A percentile compares a stretch with the other conserved stretches of the same genome.
phyloP scores from a whole-genome alignment of 2,888 invertebrate genomes.

The Drosophila monieri region DNA sequence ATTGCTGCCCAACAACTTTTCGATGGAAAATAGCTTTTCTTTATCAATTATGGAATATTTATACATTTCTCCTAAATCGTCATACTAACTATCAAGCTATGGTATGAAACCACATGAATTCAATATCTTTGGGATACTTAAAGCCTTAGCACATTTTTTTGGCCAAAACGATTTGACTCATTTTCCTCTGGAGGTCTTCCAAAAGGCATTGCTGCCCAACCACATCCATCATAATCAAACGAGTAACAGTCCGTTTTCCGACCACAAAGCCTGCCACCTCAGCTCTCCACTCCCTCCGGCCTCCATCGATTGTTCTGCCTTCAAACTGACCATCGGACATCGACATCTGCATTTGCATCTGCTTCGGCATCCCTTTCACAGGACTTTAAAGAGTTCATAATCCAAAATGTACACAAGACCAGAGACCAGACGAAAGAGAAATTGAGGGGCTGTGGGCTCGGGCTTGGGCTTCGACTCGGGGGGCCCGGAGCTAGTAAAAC shows the following conservation, averaged over 20 bases:
- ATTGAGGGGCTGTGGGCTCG: constrained; percentile 8
- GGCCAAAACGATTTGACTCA: constrained; percentile 11
- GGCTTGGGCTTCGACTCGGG: background rate
- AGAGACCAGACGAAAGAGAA: constrained; percentile 45
- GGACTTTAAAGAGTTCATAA: constrained; percentile 66
- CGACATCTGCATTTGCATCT: constrained; percentile 26
- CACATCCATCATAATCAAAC: constrained; percentile 51
- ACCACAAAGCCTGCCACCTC: constrained; percentile 34
- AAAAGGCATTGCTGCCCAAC: constrained; percentile 10
- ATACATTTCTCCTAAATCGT: background rate
- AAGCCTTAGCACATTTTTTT: constrained; percentile 12
- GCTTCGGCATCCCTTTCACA: constrained; percentile 15
- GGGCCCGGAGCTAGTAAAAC: constrained; percentile 62
- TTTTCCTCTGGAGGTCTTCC: constrained; percentile 6
- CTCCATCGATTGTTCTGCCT: constrained; percentile 11
- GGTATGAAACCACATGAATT: background rate
- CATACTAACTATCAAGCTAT: background rate
- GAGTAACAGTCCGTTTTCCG: constrained; percentile 21
- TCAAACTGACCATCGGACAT: constrained; percentile 32
- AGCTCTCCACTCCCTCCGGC: background rate
- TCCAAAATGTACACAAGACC: constrained; percentile 64
- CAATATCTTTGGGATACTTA: background rate
- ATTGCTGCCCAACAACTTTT: no score
- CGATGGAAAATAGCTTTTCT: background rate
- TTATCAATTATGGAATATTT: background rate